phyloP scores from a whole-genome alignment of 2,797 vertebrate species.

The Tapirus indicus region DNA sequence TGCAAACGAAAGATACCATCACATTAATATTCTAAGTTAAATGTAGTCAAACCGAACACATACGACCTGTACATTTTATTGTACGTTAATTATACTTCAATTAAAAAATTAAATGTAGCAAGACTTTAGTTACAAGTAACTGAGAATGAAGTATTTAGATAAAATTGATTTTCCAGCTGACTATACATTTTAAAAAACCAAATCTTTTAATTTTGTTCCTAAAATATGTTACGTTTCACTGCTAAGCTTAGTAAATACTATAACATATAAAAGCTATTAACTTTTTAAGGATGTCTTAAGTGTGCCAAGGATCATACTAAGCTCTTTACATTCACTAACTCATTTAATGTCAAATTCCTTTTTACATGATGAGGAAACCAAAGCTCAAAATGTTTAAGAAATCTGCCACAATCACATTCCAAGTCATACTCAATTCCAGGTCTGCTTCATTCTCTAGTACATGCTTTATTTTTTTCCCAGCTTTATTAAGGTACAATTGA shows the following conservation, averaged over 20 bases:
- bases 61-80: not conserved
- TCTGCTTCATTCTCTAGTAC: not conserved
- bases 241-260: not conserved
- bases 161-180: constrained; percentile 22
- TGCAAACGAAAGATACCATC: not conserved
- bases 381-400: not conserved
- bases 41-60: not conserved
- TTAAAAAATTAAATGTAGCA: not conserved
- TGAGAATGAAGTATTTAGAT: constrained; percentile 8
- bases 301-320: not conserved
- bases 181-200: not conserved
- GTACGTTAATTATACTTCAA: not conserved
- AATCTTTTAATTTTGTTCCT: not conserved
- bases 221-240: not conserved
- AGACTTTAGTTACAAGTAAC: not conserved
- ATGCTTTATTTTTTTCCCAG: not conserved
- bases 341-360: constrained; percentile 41
- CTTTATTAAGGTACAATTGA: not conserved
- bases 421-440: not conserved
- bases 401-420: not conserved
- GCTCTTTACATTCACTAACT: not conserved
- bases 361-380: not conserved
- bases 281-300: not conserved
- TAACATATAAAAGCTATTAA: not conserved
- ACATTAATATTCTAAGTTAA: constrained; percentile 33